phyloP scores from a whole-genome alignment of 2,113 vertebrate genomes.

The Columba janthina region DNA sequence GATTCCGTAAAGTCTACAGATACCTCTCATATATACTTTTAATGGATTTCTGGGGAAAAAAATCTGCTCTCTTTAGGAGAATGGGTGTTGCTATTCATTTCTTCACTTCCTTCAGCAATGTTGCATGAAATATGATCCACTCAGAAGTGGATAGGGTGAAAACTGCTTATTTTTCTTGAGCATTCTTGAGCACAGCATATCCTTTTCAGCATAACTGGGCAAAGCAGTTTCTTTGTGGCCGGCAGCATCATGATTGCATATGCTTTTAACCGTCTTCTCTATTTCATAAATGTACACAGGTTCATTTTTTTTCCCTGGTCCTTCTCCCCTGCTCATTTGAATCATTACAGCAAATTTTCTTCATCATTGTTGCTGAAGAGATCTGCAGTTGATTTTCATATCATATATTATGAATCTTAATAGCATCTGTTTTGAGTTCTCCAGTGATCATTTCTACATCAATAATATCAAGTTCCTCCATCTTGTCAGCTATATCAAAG shows the following conservation, averaged over 20 bases:
- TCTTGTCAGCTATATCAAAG: not conserved
- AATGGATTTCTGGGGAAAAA: not conserved
- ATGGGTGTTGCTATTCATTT: not conserved
- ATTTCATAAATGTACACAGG: not conserved
- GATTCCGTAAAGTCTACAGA: not conserved
- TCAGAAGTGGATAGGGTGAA: not conserved
- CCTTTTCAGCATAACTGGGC: not conserved
- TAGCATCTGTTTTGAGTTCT: not conserved
- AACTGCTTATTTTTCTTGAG: not conserved
- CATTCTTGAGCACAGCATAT: not conserved
- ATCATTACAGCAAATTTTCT: not conserved
- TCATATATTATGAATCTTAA: not conserved
- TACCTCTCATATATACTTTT: not conserved
- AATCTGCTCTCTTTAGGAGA: not conserved
- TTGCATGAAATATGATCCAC: not conserved
- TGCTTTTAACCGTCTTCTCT: not conserved
- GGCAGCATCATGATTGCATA: not conserved
- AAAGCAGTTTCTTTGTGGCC: not conserved
- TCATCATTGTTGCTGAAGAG: not conserved
- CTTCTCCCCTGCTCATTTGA: not conserved
- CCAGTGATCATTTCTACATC: not conserved
- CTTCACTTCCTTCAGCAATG: not conserved
- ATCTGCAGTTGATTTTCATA: not conserved
- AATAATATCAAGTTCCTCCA: not conserved
- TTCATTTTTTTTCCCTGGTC: not conserved